Conservation (phyloP, 2,888 invertebrate genomes). For the Thera obeliscata region DNA sequence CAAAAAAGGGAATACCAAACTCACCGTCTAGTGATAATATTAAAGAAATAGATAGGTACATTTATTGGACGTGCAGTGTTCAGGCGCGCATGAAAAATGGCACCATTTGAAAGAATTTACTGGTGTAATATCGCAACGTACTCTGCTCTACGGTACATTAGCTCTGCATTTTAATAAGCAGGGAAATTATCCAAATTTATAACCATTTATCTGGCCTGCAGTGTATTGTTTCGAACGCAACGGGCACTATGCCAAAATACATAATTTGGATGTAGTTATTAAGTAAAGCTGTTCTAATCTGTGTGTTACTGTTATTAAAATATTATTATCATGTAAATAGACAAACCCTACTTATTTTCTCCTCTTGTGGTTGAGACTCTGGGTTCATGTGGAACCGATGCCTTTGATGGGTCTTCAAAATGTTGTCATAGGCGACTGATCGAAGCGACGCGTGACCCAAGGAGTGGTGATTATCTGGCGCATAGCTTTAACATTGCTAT, state of each 20-base stretch:
- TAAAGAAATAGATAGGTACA: neutral
- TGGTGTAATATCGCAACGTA: constrained; percentile 18
- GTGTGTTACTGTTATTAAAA: no score
- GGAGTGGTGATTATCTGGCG: no score
- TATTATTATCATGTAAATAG: no score
- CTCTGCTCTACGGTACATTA: constrained; percentile 36
- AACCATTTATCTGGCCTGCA: constrained; percentile 43
- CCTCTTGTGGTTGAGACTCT: no score
- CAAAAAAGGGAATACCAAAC: no score
- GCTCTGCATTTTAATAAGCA: constrained; percentile 45
- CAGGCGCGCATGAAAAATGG: constrained; percentile 12
- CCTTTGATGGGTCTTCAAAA: no score
- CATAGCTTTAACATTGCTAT: no score
- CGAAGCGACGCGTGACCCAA: no score
- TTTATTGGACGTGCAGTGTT: constrained; percentile 13
- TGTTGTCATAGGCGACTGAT: no score
- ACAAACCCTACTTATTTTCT: no score
- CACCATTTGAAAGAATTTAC: constrained; percentile 23
- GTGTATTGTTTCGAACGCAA: constrained; percentile 23
- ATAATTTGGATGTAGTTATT: neutral
- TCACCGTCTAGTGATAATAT: neutral
- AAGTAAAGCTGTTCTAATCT: no score
- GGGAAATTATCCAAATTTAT: constrained; percentile 43
- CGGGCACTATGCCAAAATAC: constrained; percentile 56
- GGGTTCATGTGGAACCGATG: no score